Evolutionary conservation across 2,888 invertebrate species (phyloP), one percentile per base, ranked within the genome.

Genomic region (Teleogryllus oceanicus): DNA sequence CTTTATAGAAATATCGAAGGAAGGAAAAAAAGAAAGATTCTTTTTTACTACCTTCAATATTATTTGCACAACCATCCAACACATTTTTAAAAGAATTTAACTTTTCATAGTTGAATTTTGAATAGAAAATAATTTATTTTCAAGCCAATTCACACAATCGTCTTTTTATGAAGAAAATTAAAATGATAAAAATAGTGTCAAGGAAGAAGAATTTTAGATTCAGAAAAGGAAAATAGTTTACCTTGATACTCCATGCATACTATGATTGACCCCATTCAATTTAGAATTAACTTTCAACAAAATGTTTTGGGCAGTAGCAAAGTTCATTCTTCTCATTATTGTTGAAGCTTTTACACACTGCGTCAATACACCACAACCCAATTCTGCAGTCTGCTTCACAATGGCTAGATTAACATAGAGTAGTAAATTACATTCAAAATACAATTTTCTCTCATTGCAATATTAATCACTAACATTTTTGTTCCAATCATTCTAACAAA

Each of bases 231-330:
- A 10, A 20, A 11, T 12, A 2, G 11, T 2, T 78, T 11, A 80
- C 80, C 78, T 78, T n/a, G 49, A 75, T 8, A 12, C 18, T 2
- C 2, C 1, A 18, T 74, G n/a, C 10, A 82, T 77, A 8, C 11
- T 76, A 85, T 96, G 95, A 88, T 96, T 96, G 0, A 91, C 87
- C 0, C 96, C 96, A 87, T 95, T 95, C 80, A 96, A 85, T 87
- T 97, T 97, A 0, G 94, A 84, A 76, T 82, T 82, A 16, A 82
- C 76, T 77, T 82, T 82, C 37, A 82, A 76, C 13, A 82, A 78
- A 77, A 82, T 82, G 74, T 82, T 82, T 13, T 78, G 75, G 18
- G 78, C 74, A 37, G 82, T 82, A 12, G 81, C 75, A 1, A 37
- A 21, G 75, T 78, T 80, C 80, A 80, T 76, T 76, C 80, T 76